Conservation (phyloP, 2,113 vertebrate species). For the Callopanchax toddi region DNA sequence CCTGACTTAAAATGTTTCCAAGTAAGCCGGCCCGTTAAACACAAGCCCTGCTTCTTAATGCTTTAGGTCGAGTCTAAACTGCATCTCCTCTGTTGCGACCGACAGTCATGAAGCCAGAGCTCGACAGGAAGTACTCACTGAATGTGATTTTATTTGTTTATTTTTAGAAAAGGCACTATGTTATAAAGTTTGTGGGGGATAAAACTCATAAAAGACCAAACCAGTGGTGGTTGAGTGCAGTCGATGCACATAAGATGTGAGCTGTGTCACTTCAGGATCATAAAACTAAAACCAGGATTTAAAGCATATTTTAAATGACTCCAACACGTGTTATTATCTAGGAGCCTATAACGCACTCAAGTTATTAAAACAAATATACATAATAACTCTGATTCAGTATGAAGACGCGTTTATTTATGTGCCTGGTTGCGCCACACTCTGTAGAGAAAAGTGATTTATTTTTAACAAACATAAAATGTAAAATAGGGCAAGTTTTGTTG, state of each 20-base stretch:
- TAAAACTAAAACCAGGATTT: not conserved
- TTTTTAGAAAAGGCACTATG: too few relatives aligned
- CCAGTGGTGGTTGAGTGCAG: not conserved
- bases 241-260: not conserved
- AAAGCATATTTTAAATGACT: not conserved
- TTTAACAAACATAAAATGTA: not conserved
- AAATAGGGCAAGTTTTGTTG: not conserved
- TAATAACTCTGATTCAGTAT: conserved; percentile 22
- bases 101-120: conserved; percentile 22
- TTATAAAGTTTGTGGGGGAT: too few relatives aligned
- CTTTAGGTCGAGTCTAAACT: conserved; percentile 33
- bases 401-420: conserved; percentile 13
- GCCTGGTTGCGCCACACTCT: conserved; percentile 11
- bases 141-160: too few relatives aligned
- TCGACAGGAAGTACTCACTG: conserved; percentile 1
- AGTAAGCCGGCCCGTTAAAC: conserved; percentile 39
- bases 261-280: not conserved
- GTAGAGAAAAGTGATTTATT: not conserved
- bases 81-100: conserved; percentile 25
- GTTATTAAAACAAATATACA: not conserved
- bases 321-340: not conserved
- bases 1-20: conserved; percentile 36
- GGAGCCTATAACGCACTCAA: not conserved
- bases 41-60: conserved; percentile 31
- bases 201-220: not conserved